Conservation (phyloP, 2,888 invertebrate genomes). For the Cerastis rubricosa region DNA sequence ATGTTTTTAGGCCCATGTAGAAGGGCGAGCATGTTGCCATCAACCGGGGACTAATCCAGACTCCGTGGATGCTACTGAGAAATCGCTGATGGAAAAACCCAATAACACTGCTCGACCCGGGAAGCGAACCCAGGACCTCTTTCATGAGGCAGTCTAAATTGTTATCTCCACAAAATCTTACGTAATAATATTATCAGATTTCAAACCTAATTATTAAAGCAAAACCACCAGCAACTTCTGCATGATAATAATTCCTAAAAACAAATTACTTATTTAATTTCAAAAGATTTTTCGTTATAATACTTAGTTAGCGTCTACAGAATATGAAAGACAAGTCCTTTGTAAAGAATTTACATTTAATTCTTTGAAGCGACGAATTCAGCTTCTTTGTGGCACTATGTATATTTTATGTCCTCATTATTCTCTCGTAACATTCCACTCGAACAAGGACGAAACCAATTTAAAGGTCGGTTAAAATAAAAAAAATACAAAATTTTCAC, state of each 20-base stretch:
- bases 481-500: conserved; percentile 28
- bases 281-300: neutral
- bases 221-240: neutral
- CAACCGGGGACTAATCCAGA: too few relatives aligned
- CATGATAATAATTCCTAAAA: conserved; percentile 6
- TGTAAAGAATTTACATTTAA: conserved; percentile 34
- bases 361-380: conserved; percentile 31
- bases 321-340: conserved; percentile 33
- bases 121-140: too few relatives aligned
- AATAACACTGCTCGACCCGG: too few relatives aligned
- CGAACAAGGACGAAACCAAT: conserved; percentile 57
- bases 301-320: conserved; percentile 10
- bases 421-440: conserved; percentile 49
- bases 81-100: too few relatives aligned
- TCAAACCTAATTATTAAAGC: neutral
- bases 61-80: too few relatives aligned
- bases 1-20: too few relatives aligned
- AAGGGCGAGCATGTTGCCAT: too few relatives aligned
- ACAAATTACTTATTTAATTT: conserved; percentile 10
- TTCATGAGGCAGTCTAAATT: too few relatives aligned
- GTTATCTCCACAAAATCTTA: too few relatives aligned
- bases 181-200: neutral
- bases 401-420: conserved; percentile 53
- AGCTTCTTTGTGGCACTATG: conserved; percentile 35
- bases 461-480: conserved; percentile 50